Conservation (phyloP, 92 coral and sea anemone species). For the Porites lobata region DNA sequence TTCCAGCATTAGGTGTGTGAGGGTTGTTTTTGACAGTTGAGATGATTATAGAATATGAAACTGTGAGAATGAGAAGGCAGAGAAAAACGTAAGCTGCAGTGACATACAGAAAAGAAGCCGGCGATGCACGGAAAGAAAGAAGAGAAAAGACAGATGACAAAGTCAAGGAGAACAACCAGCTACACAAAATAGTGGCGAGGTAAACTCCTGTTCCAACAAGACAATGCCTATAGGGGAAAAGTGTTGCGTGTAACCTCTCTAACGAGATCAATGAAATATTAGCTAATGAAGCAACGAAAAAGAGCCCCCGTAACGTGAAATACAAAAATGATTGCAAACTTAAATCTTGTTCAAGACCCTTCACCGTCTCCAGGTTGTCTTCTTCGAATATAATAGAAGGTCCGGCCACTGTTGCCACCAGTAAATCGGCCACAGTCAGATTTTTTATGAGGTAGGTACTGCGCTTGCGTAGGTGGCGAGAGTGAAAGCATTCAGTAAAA, state of each 20-base stretch:
- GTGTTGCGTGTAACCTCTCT: constrained; percentile 3
- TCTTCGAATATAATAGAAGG: rapidly evolving
- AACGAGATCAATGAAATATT: not conserved
- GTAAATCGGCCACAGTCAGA: constrained; percentile 7
- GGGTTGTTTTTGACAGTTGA: not conserved
- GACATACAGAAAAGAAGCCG: not conserved
- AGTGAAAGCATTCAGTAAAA: constrained; percentile 2
- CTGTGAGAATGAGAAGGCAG: not conserved
- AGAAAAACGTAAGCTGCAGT: too few species aligned
- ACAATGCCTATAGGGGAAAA: not conserved
- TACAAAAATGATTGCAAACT: not conserved
- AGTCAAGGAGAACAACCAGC: not conserved
- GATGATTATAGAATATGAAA: not conserved
- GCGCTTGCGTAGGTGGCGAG: constrained; percentile 19
- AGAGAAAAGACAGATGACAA: not conserved
- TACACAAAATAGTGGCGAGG: not conserved
- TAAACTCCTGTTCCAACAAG: not conserved
- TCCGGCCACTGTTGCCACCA: not conserved
- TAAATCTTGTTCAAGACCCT: too few species aligned
- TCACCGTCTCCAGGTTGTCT: too few species aligned
- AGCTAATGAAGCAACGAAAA: not conserved
- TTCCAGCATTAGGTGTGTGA: not conserved
- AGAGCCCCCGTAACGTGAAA: not conserved
- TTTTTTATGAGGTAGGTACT: not conserved
- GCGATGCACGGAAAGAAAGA: rapidly evolving